Evolutionary conservation across 2,888 invertebrate species (phyloP).

Genomic region (Poecilobothrus nobilitatus): DNA sequence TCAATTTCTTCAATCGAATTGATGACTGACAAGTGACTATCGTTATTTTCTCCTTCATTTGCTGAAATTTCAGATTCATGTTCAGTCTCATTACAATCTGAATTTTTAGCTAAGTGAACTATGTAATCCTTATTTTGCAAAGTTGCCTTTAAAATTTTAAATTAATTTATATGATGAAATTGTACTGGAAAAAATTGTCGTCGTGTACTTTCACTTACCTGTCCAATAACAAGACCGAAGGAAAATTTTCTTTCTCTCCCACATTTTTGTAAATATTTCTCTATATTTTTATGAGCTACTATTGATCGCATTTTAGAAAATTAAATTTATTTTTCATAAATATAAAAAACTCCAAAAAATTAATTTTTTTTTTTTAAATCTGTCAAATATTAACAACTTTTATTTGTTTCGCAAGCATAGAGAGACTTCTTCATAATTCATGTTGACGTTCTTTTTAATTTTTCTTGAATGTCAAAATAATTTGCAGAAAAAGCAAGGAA

Average conservation of each 20-base stretch:
- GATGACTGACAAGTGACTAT: constrained; percentile 8
- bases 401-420: too few species aligned
- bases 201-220: constrained; percentile 48
- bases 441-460: too few species aligned
- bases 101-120: constrained; percentile 71
- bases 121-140: constrained; percentile 62
- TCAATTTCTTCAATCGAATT: constrained; percentile 31
- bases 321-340: too few species aligned
- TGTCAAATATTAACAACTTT: too few species aligned
- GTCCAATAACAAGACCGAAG: constrained; percentile 70
- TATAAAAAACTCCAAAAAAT: too few species aligned
- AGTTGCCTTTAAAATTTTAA: constrained; percentile 39
- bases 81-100: constrained; percentile 36
- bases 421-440: too few species aligned
- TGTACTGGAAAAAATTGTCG: constrained; percentile 7
- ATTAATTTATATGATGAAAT: not conserved
- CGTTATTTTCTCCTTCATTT: constrained; percentile 34
- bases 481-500: too few species aligned
- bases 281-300: constrained; percentile 58
- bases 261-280: constrained; percentile 59
- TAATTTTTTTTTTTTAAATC: too few species aligned
- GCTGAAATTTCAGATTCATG: constrained; percentile 33
- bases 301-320: constrained; percentile 49
- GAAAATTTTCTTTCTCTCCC: constrained; percentile 55
- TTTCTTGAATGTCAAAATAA: too few species aligned